A percentile compares a stretch with the other conserved stretches of the same genome.
phyloP scores from a whole-genome alignment of 2,113 vertebrate genomes.

The Acrocephalus arundinaceus region DNA sequence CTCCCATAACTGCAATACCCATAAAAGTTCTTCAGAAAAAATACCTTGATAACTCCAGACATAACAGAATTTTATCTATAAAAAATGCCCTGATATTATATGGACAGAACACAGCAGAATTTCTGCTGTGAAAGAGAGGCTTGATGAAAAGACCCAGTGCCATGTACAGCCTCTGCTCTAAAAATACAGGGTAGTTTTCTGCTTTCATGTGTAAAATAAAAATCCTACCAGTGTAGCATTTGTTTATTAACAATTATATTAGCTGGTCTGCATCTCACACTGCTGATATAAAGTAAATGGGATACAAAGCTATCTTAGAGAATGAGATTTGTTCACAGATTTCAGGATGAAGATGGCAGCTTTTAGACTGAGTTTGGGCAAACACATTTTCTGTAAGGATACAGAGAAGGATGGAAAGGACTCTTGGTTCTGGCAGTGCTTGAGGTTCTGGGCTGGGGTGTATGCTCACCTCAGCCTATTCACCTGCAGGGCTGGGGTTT shows the following conservation, averaged over 20 bases:
- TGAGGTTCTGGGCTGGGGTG: rapidly evolving
- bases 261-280: neutral
- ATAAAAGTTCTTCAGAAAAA: neutral
- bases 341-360: neutral
- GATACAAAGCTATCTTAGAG: neutral
- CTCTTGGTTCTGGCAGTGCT: neutral
- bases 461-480: neutral
- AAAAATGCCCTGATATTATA: neutral
- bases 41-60: neutral
- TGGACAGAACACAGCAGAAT: neutral
- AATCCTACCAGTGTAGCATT: neutral
- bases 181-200: neutral
- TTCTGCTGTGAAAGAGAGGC: neutral
- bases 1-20: neutral
- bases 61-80: neutral
- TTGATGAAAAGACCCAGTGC: neutral
- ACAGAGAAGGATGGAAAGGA: neutral
- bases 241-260: neutral
- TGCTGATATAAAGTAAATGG: neutral
- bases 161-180: neutral
- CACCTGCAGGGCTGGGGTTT: neutral
- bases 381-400: neutral
- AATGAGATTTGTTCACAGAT: neutral
- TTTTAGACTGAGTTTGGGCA: neutral
- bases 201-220: neutral